Conservation (phyloP, 2,888 invertebrate genomes). For the Bugulina stolonifera region DNA sequence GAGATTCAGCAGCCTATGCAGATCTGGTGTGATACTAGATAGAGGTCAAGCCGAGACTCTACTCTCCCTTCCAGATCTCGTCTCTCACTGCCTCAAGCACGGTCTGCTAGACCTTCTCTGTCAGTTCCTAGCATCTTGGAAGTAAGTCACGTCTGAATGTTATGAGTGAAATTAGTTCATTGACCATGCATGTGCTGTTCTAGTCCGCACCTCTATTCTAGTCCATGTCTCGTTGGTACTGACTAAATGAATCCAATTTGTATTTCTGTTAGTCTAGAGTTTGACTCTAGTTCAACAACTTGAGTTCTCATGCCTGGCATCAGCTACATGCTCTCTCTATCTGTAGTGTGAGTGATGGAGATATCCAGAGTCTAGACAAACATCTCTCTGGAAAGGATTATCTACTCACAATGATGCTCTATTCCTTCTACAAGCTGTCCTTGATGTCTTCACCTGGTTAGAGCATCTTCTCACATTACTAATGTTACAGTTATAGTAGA, state of each 20-base stretch:
- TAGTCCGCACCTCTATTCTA: too few relatives aligned
- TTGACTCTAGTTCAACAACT: too few relatives aligned
- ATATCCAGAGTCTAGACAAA: background rate
- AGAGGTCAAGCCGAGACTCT: background rate
- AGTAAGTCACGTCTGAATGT: too few relatives aligned
- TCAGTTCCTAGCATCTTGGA: background rate
- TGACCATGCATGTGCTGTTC: too few relatives aligned
- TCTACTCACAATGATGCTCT: background rate
- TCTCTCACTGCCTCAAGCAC: background rate
- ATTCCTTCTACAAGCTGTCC: slow-evolving; percentile 20
- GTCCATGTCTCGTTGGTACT: too few relatives aligned
- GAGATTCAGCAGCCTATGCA: background rate
- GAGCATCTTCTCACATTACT: background rate
- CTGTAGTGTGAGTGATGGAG: background rate
- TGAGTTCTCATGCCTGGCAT: too few relatives aligned
- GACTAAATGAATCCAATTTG: too few relatives aligned
- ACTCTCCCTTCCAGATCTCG: background rate
- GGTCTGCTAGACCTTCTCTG: slow-evolving; percentile 12
- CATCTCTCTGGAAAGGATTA: background rate
- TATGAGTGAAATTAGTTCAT: too few relatives aligned
- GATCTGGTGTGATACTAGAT: background rate
- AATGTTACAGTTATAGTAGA: too few relatives aligned
- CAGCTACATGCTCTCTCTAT: too few relatives aligned
- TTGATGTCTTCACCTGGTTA: background rate
- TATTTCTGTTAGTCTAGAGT: too few relatives aligned